Percentiles rank a stretch among this genome's conserved stretches.
These are phyloP conservation scores for Halocaridina rubra DNA, from an alignment of 2,888 invertebrate species.

Conservation along the genomic window DNA sequence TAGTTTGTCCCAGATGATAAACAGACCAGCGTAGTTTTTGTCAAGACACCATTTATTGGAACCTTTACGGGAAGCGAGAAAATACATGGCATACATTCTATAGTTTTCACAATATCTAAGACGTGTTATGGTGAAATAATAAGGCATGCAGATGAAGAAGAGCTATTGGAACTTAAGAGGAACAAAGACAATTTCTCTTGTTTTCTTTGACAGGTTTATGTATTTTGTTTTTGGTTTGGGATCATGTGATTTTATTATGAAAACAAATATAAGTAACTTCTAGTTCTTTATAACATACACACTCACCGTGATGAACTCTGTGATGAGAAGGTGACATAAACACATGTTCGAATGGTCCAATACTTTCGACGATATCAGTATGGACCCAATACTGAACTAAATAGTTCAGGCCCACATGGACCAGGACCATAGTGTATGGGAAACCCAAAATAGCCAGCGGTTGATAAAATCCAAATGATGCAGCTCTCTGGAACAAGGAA, in stretches of 20 bases:
- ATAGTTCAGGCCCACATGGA: conserved; percentile 88
- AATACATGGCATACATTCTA: neutral
- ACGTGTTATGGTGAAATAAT: neutral
- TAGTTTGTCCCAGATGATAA: conserved; percentile 86
- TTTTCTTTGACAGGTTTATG: too few species aligned
- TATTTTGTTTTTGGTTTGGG: too few species aligned
- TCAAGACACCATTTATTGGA: conserved; percentile 91
- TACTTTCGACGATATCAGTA: conserved; percentile 81
- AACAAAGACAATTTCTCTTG: too few species aligned
- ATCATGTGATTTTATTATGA: too few species aligned
- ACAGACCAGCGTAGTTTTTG: conserved; percentile 90
- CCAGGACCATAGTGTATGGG: conserved; percentile 82
- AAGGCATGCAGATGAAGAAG: neutral
- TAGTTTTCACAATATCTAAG: neutral
- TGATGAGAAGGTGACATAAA: conserved; percentile 93
- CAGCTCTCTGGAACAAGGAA: conserved; percentile 75
- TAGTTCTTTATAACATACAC: too few species aligned
- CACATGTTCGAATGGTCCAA: conserved; percentile 87
- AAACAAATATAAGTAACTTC: too few species aligned
- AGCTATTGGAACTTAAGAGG: too few species aligned
- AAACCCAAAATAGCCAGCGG: conserved; percentile 76
- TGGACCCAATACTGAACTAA: conserved; percentile 96
- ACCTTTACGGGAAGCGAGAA: conserved; percentile 71
- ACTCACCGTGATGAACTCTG: conserved; percentile 82
- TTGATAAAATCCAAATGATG: conserved; percentile 66